A percentile compares a stretch with the other conserved stretches of the same genome.
phyloP scores from a whole-genome alignment of 1,140 invertebrate genomes.

The Brachionus manjavacas region DNA sequence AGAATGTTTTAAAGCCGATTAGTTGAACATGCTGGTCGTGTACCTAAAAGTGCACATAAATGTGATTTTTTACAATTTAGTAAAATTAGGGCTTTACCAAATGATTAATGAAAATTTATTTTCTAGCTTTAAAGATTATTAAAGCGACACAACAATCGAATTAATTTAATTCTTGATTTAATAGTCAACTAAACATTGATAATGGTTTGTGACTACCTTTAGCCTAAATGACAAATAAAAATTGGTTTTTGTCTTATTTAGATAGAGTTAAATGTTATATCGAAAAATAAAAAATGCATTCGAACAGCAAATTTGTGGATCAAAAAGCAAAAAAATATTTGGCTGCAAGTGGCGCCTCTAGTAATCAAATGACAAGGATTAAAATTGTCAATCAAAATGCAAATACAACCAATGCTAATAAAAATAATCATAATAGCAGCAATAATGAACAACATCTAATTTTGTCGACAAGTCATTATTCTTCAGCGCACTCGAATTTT shows the following conservation, averaged over 20 bases:
- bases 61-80: not conserved
- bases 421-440: slow-evolving; percentile 6
- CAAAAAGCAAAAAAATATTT: not conserved
- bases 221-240: not conserved
- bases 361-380: not conserved
- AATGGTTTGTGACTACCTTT: not conserved
- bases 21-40: not conserved
- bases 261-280: not conserved
- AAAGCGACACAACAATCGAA: not conserved
- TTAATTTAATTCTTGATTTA: slow-evolving; percentile 1
- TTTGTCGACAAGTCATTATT: not conserved
- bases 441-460: not conserved
- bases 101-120: not conserved
- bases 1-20: not conserved
- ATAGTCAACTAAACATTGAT: slow-evolving; percentile 7
- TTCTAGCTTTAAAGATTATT: not conserved
- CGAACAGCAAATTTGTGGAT: not conserved
- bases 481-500: not conserved
- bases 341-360: not conserved
- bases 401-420: not conserved
- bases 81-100: not conserved
- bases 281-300: not conserved
- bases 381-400: not conserved
- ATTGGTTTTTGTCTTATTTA: not conserved
- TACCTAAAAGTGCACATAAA: not conserved